phyloP scores from a whole-genome alignment of 2,797 vertebrate species.

The Ptychobarbus kaznakovi region DNA sequence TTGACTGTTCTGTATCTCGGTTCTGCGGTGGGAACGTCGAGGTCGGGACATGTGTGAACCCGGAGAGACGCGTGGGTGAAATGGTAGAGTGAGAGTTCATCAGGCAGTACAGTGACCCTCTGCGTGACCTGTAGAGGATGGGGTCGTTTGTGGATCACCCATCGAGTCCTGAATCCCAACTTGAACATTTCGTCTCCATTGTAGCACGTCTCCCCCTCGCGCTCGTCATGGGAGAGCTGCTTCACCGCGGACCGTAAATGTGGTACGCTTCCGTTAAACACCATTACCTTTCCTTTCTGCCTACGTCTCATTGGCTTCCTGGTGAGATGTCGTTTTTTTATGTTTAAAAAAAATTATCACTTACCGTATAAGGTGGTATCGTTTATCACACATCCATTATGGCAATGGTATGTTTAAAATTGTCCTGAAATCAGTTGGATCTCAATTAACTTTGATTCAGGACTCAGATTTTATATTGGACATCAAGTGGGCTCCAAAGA shows the following conservation, averaged over 20 bases:
- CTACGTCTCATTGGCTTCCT: conserved; percentile 3
- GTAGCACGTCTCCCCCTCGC: not conserved
- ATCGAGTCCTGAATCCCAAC: conserved; percentile 55
- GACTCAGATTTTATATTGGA: not conserved
- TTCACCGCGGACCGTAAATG: not conserved
- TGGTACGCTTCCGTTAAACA: conserved; percentile 12
- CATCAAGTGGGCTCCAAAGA: not conserved
- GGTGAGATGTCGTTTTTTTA: not conserved
- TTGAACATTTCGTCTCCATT: not conserved
- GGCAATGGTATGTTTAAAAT: conserved; percentile 34
- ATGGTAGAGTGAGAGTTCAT: conserved; percentile 62
- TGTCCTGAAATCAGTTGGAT: conserved; percentile 41
- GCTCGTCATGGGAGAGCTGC: conserved; percentile 18
- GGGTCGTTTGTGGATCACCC: conserved; percentile 46
- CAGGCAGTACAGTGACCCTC: conserved; percentile 52
- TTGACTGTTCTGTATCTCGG: conserved; percentile 46
- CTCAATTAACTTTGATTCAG: conserved; percentile 4
- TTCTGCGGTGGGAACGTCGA: conserved; percentile 59
- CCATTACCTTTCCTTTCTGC: conserved; percentile 14
- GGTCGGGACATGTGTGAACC: conserved; percentile 62
- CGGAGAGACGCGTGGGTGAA: conserved; percentile 65
- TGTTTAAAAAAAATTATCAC: not conserved
- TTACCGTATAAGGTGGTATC: conserved; percentile 42
- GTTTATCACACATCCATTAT: conserved; percentile 38
- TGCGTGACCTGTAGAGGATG: conserved; percentile 48